Conservation (phyloP, 1,140 invertebrate genomes). For the Aphis gossypii region DNA sequence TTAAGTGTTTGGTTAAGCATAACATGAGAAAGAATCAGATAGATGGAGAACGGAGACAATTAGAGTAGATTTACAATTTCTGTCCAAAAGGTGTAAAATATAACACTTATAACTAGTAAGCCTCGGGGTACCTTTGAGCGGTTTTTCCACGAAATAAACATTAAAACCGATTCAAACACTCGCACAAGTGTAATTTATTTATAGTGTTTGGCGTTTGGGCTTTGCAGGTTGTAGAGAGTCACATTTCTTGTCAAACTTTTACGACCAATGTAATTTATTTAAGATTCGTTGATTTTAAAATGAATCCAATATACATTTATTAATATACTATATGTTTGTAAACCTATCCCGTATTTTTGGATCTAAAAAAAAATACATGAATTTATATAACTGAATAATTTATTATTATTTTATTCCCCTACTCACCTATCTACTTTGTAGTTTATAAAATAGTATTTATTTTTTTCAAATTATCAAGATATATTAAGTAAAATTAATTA, state of each 20-base stretch:
- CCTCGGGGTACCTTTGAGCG: background rate
- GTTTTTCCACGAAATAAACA: background rate
- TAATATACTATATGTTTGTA: background rate
- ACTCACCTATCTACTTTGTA: background rate
- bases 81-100: slow-evolving; percentile 52
- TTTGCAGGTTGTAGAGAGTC: background rate
- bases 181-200: slow-evolving; percentile 50
- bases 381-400: background rate
- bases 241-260: background rate
- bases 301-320: slow-evolving; percentile 20
- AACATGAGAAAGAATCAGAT: background rate
- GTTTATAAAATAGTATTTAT: background rate
- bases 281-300: slow-evolving; percentile 11
- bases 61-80: slow-evolving; percentile 51
- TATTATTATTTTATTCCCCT: background rate
- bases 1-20: background rate
- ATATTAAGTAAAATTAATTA: background rate
- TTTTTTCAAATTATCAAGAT: background rate
- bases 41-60: background rate
- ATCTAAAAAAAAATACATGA: background rate
- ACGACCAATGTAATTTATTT: slow-evolving; percentile 8
- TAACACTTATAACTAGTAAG: slow-evolving; percentile 7
- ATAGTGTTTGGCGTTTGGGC: background rate
- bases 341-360: background rate
- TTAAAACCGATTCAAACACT: slow-evolving; percentile 31